Conservation (phyloP, 2,888 invertebrate genomes). For the Xestia ashworthii region DNA sequence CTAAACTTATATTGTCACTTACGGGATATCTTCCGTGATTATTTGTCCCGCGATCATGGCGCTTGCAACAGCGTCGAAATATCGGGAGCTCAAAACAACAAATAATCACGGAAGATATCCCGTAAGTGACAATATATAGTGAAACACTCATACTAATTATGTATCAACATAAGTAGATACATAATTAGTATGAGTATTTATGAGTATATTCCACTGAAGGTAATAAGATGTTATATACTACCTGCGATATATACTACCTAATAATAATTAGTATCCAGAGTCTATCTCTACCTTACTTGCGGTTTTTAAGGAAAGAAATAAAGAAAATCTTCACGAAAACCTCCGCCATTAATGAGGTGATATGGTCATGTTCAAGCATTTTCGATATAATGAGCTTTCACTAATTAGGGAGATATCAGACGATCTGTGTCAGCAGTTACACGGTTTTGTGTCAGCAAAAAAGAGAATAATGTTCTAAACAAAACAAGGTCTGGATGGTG, state of each 20-base stretch:
- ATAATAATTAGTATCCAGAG: neutral
- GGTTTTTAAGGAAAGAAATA: constrained; percentile 10
- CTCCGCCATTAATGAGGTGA: constrained; percentile 14
- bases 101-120: too few species aligned
- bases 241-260: neutral
- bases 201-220: neutral
- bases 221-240: neutral
- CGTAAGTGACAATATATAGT: too few species aligned
- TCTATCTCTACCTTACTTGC: neutral
- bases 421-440: constrained; percentile 31
- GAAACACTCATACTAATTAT: too few species aligned
- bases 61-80: too few species aligned
- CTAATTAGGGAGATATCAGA: constrained; percentile 31
- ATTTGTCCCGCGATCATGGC: too few species aligned
- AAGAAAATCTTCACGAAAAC: constrained; percentile 42
- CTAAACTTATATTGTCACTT: too few species aligned
- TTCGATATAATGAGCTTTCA: constrained; percentile 40
- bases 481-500: neutral
- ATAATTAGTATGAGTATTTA: too few species aligned
- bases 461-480: neutral
- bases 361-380: constrained; percentile 38
- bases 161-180: too few species aligned
- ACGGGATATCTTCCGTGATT: too few species aligned
- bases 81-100: too few species aligned
- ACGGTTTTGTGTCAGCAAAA: constrained; percentile 20